Base-by-base conservation (phyloP, 1,140 invertebrate genomes). In the Ips nitidus region DNA sequence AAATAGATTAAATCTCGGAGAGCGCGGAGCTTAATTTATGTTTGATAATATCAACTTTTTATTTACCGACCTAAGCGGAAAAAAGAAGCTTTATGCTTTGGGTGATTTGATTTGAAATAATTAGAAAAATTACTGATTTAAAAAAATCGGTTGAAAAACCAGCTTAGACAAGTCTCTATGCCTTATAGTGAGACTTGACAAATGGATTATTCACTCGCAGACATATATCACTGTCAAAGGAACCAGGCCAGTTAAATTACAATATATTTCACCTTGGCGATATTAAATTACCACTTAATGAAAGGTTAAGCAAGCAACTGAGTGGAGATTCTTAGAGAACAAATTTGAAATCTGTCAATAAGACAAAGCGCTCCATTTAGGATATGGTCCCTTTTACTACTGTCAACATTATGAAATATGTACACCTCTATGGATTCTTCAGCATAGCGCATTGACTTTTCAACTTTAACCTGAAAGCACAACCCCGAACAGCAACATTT, bases 231-330 rank as follows among this genome's bases (percentile, higher is more conserved):
- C 8, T 55, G 52, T 55, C 52, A 5, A 37, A 55, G 22, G 52
- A 55, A 55, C 52, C 37, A 37, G 8, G 52, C 52, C 52, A 36
- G 52, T 55, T 36, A 55, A 55, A 55, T 55, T 55, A 55, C 52
- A 55, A 55, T 55, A 55, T 55, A 55, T 55, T 55, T 55, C 37
- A 55, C n/a, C n/a, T 55, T 36, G 52, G 37, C 52, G 52, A 55
- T 55, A 55, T 55, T 55, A 55, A 55, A 55, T 55, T 55, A 55
- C 52, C 52, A 2, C 37, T 38, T 55, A 55, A 55, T 55, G 52
- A 55, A 36, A 36, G 52, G 52, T 55, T 55, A 55, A 55, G 52
- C 52, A 55, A 55, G 52, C 37, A 55, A 55, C 37, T 55, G 52
- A 22, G n/a, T n/a, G 37, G 52, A 22, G 22, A 4, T 55, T 55